phyloP scores from a whole-genome alignment of 2,113 vertebrate genomes.

The Larimichthys polyactis region DNA sequence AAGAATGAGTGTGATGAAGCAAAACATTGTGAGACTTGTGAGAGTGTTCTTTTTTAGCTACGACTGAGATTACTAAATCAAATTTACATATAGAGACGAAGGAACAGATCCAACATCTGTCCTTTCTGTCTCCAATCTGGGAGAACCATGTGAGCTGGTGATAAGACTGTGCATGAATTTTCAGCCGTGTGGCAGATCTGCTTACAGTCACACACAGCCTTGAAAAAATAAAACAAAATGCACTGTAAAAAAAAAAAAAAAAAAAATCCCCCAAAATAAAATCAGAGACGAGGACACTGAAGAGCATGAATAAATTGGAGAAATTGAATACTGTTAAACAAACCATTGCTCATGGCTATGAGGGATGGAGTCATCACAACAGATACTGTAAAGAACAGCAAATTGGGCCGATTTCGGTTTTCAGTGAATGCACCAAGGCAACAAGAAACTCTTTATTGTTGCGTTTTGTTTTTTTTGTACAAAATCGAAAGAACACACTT shows the following conservation, averaged over 20 bases:
- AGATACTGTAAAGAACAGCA: conserved; percentile 14
- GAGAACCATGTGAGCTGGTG: conserved; percentile 50
- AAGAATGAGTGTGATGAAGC: conserved; percentile 7
- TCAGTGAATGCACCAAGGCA: not conserved
- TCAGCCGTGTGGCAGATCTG: conserved; percentile 22
- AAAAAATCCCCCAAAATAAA: too few relatives aligned
- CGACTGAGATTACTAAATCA: conserved; percentile 11
- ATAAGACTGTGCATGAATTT: conserved; percentile 62
- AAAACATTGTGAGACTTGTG: conserved; percentile 12
- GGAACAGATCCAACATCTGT: conserved; percentile 39
- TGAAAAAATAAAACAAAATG: conserved; percentile 16
- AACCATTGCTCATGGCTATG: conserved; percentile 36
- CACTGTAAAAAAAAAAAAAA: conserved; percentile 37
- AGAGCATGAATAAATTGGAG: conserved; percentile 32
- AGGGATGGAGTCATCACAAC: conserved; percentile 28
- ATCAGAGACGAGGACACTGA: too few relatives aligned
- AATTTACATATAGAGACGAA: conserved; percentile 17
- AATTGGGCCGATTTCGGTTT: conserved; percentile 39
- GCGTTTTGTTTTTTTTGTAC: not conserved
- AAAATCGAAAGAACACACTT: conserved; percentile 28
- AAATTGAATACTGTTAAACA: conserved; percentile 35
- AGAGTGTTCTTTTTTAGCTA: not conserved
- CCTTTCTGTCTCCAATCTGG: conserved; percentile 25
- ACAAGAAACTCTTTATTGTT: not conserved
- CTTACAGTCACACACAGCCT: conserved; percentile 12